These are phyloP conservation scores for Andrena minutula DNA, from an alignment of 2,888 invertebrate species.

Conservation along the genomic window DNA sequence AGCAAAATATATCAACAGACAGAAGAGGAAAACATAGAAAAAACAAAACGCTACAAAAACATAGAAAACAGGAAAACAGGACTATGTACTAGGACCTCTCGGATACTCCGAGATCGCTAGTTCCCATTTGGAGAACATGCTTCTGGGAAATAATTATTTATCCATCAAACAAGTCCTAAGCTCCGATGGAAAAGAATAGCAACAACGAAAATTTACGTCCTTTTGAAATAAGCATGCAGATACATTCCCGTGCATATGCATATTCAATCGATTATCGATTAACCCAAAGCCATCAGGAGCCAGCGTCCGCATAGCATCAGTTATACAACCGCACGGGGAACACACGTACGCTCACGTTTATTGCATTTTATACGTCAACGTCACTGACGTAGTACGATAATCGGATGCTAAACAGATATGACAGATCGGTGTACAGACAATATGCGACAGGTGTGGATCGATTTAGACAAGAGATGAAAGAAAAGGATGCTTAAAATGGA, in stretches of 20 bases:
- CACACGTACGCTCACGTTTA: constrained; percentile 9
- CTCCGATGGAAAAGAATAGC: neutral
- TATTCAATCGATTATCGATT: constrained; percentile 68
- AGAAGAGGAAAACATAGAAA: too few species aligned
- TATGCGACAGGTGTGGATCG: neutral
- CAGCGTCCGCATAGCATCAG: constrained; percentile 47
- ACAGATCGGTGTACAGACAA: constrained; percentile 36
- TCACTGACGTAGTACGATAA: constrained; percentile 67
- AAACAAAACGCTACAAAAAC: too few species aligned
- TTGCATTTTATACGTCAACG: constrained; percentile 42
- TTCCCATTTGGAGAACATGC: neutral
- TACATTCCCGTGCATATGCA: constrained; percentile 16
- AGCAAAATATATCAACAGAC: too few species aligned
- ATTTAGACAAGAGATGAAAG: neutral
- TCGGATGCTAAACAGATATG: constrained; percentile 55
- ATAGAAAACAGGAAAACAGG: too few species aligned
- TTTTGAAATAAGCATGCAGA: constrained; percentile 18
- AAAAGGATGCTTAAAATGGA: neutral
- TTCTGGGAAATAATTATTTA: neutral
- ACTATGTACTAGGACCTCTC: too few species aligned
- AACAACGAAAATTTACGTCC: constrained; percentile 20
- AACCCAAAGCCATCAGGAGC: constrained; percentile 64
- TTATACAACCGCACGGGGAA: constrained; percentile 37
- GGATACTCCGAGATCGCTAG: too few species aligned
- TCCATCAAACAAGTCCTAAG: too few species aligned